phyloP scores from a whole-genome alignment of 2,888 invertebrate species.

The Bimastos eiseni region DNA sequence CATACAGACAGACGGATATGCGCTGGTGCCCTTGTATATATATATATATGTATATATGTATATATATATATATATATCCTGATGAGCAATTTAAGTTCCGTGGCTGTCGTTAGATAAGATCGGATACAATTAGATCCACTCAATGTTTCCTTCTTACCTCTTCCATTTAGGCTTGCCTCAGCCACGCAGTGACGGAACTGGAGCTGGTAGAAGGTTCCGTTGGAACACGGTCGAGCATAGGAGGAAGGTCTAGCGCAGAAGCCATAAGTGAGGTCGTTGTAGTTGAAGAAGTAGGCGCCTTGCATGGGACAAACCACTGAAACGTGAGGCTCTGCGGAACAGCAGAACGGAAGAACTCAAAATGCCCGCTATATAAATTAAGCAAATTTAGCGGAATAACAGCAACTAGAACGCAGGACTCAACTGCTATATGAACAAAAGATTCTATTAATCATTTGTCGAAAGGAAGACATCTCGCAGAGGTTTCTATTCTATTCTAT shows the following conservation, averaged over 20 bases:
- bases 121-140: no score
- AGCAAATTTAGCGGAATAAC: no score
- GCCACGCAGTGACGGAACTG: constrained; percentile 24
- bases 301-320: constrained; percentile 17
- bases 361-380: not conserved
- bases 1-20: not conserved
- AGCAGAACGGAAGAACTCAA: no score
- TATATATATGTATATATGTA: no score
- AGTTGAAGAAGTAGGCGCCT: constrained; percentile 15
- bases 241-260: constrained; percentile 10
- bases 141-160: not conserved
- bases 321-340: not conserved
- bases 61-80: no score
- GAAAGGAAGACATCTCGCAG: no score
- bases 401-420: no score
- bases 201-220: constrained; percentile 22
- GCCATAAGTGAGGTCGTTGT: constrained; percentile 20
- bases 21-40: not conserved
- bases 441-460: no score
- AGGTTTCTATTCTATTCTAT: no score
- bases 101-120: not conserved
- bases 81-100: no score
- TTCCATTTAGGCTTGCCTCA: not conserved
- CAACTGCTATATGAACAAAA: no score
- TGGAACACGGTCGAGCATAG: not conserved